Evolutionary conservation across 2,888 invertebrate genomes (phyloP), one percentile per base, ranked within the genome.

Genomic region (Watsonalla binaria): DNA sequence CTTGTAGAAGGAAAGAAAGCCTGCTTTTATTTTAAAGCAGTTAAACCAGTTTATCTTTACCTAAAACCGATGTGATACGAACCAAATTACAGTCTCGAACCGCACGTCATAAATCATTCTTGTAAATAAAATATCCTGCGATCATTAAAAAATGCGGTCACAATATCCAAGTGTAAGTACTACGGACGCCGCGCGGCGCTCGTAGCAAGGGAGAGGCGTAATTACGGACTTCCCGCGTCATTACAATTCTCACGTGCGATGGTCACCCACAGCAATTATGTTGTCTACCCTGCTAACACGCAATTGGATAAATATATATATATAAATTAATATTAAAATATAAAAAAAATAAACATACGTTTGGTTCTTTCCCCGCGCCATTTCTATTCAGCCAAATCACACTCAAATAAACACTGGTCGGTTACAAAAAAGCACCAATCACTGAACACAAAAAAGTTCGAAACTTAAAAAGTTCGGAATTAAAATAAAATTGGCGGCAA

Each of bases 341-440:
- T 54, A 39, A 59, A 66, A 52, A 63, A 67, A 70, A 49, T 60
- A 68, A 68, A 83, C 85, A 71, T 84, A 83, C 86, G 74, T 77
- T 78, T 84, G 84, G 67, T 61, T 80, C 62, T 86, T 86, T 75
- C 78, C 82, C 65, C 86, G 76, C 54, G 78, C 79, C 86, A 86
- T 86, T 73, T 76, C 72, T 78, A 60, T 60, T 11, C 52, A 70
- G 55, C 50, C 53, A 61, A 71, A 78, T 70, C 76, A 76, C 68
- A 64, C 66, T 65, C 57, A 62, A 56, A 60, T 60, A 60, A 74
- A 53, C 81, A 82, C 82, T 65, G 61, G 55, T 49, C 9, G 49
- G 1, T 24, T 14, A 56, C 52, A 63, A 63, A 65, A 65, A 63
- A 60, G 60, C 75, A 74, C 75, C 67, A 55, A 63, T 65, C 76